Evolutionary conservation across 1,140 invertebrate species (phyloP), one percentile per base, ranked within the genome.

Genomic region (Cephus cinctus): DNA sequence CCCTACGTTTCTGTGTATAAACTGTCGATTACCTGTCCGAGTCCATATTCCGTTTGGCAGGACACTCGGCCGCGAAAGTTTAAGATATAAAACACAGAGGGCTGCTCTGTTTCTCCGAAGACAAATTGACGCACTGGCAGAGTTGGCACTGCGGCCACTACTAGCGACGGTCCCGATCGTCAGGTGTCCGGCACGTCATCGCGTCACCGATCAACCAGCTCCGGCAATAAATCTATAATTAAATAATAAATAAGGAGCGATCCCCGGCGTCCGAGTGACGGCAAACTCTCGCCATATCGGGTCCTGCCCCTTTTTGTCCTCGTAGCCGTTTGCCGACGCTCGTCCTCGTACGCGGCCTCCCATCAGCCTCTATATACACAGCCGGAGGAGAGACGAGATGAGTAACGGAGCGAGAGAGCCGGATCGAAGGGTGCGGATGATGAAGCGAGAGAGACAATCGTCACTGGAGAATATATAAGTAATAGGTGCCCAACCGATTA

Each of bases 211-310:
- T 47, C 46, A 44, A 27, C 44, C 50, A 30, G 22, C 44, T 48
- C 35, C 49, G 36, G 56, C 61, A 63, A 63, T 68, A 69, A 69
- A 65, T 68, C 56, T 61, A 65, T 71, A 69, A 66, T 69, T 65
- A 64, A 63, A 70, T 65, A 66, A 69, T 62, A 65, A 69, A 67
- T 59, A 59, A 67, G 58, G 42, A 61, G 53, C 44, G 53, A 50
- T 40, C 22, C 43, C 47, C 43, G 52, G 49, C 23, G 45, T 38
- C 43, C 42, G 31, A 54, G 57, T 54, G 57, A 61, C 58, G 53
- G 51, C 54, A 47, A 56, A 52, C 45, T 52, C 51, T 57, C 59
- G 54, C 67, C 67, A 65, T 70, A 70, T 71, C 46, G 47, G 67
- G 64, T 12, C 47, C 49, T 52, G 44, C 63, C 47, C 54, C 54